Percentiles rank a stretch among this genome's conserved stretches.
phyloP scores from a whole-genome alignment of 2,113 vertebrate species.

The Xiphorhynchus elegans region DNA sequence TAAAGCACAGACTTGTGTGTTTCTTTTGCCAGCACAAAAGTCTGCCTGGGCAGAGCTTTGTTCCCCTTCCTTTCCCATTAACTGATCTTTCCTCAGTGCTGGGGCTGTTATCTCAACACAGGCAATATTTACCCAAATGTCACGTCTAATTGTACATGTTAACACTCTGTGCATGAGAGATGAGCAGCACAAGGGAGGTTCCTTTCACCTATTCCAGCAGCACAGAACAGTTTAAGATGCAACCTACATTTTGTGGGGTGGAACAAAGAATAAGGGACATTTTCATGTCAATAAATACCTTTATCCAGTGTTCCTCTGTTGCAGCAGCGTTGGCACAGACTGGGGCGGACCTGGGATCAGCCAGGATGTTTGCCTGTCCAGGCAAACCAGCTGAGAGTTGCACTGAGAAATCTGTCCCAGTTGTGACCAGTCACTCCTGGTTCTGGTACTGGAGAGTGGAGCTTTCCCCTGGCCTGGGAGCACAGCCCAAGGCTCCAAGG shows the following conservation, averaged over 20 bases:
- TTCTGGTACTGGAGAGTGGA: rapidly evolving
- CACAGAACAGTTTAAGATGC: neutral
- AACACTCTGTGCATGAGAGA: neutral
- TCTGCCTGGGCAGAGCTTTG: neutral
- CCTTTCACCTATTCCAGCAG: neutral
- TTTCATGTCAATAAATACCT: neutral
- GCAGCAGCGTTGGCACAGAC: neutral
- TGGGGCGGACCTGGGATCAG: neutral
- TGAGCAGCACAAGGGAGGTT: neutral
- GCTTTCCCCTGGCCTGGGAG: neutral
- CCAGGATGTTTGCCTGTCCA: neutral
- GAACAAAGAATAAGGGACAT: neutral
- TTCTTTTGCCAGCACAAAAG: neutral
- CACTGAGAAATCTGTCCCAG: too few species aligned
- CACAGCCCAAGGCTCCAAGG: neutral
- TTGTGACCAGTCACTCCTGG: neutral
- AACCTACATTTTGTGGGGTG: neutral
- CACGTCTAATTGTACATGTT: neutral
- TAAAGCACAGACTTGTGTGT: neutral
- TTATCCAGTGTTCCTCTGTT: neutral
- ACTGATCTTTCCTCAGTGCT: neutral
- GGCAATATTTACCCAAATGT: conserved; percentile 7
- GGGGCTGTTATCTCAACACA: neutral
- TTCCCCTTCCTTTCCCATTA: neutral
- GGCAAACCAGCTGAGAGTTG: neutral